Evolutionary conservation across 2,113 vertebrate genomes (phyloP).

Genomic region (Ceyx margarethae): DNA sequence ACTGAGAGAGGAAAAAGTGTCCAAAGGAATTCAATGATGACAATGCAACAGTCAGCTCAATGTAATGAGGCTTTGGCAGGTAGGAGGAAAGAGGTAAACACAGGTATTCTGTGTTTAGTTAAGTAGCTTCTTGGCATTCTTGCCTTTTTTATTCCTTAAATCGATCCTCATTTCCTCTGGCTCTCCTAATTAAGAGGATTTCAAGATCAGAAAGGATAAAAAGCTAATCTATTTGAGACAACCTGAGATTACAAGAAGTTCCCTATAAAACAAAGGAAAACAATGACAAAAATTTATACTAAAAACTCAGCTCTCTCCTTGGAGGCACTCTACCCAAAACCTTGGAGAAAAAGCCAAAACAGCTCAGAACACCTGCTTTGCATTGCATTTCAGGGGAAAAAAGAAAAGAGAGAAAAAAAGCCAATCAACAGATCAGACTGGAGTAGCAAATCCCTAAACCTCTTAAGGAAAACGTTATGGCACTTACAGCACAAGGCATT

Average conservation of each 20-base stretch:
- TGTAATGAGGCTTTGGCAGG: not conserved
- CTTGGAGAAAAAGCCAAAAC: not conserved
- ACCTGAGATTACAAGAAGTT: not conserved
- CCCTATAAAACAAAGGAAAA: not conserved
- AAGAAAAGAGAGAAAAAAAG: not conserved
- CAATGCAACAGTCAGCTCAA: not conserved
- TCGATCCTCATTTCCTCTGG: not conserved
- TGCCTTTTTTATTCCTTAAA: not conserved
- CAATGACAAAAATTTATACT: not conserved
- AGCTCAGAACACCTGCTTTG: not conserved
- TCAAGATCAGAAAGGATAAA: slow-evolving; percentile 37
- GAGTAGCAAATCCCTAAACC: not conserved
- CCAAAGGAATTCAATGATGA: not conserved
- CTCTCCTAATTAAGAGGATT: slow-evolving; percentile 1
- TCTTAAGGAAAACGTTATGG: not conserved
- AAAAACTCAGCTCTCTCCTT: not conserved
- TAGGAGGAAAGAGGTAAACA: not conserved
- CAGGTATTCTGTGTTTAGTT: not conserved
- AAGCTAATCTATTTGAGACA: not conserved
- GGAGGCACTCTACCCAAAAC: not conserved
- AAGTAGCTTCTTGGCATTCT: slow-evolving; percentile 19
- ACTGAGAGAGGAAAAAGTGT: not conserved
- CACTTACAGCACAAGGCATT: not conserved
- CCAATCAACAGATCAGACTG: not conserved
- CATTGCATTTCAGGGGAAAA: not conserved